Base-by-base conservation (phyloP, 2,113 vertebrate genomes). In the Serinus canaria region DNA sequence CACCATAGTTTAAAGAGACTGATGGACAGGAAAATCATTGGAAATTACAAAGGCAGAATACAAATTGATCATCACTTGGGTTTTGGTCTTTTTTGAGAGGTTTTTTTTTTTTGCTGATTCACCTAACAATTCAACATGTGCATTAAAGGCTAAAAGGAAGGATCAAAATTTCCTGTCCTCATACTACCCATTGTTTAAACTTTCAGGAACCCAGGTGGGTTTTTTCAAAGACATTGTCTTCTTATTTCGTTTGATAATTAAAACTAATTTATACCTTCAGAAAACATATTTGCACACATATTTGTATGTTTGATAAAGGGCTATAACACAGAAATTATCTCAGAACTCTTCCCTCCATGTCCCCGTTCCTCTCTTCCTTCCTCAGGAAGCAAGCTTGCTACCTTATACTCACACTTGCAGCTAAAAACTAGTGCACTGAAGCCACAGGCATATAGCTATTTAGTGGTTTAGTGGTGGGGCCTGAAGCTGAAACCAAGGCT, bases 331-430 rank as follows among this genome's bases (percentile, higher is more conserved):
- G 62, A 76, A 67, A 67, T 37, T 67, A 31, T 37, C 35, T 59
- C 35, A 17, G 52, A 86, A 20, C 21, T 68, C 72, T 43, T 50
- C 21, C 31, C 31, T 0, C 0, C 25, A 58, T 35, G 13, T 31
- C 7, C 31, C 25, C 0, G 0, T 50, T 67, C 25, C 13, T 25
- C 2, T 1, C 21, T 59, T 59, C 25, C 13, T 58, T 43, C 25
- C 17, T 50, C 52, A 86, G 31, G 37, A 50, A 76, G 17, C 31
- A 76, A 52, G 25, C 27, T 50, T 68, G 31, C 31, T 58, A 24
- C 21, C 39, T 43, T 43, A 43, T 17, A 43, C 24, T 75, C 50
- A 49, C 10, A 43, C 25, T 6, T 59, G 37, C 35, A 59, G 25
- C 21, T 50, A 15, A 59, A 67, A 86, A 5, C 7, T 21, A 35